Evolutionary conservation across 2,113 vertebrate species (phyloP).

Genomic region (Xiphophorus hellerii): DNA sequence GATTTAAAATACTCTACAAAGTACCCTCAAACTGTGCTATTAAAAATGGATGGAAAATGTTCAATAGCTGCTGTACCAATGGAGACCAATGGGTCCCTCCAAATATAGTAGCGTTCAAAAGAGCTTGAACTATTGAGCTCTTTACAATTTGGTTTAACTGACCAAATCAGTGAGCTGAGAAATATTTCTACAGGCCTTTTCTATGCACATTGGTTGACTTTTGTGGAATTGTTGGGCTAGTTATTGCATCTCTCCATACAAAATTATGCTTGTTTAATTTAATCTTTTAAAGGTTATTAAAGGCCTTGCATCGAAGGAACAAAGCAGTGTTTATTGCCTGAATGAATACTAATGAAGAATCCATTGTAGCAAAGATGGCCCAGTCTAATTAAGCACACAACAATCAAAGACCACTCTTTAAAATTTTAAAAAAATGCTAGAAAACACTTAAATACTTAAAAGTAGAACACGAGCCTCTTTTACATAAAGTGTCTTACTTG

Average conservation of each 20-base stretch:
- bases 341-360: not conserved
- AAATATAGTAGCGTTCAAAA: not conserved
- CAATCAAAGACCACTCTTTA: too few species aligned
- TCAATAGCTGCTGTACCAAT: not conserved
- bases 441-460: not conserved
- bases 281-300: not conserved
- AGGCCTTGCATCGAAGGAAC: too few species aligned
- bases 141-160: not conserved
- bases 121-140: not conserved
- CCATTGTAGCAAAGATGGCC: not conserved
- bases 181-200: not conserved
- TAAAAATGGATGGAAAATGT: not conserved
- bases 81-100: not conserved
- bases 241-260: not conserved
- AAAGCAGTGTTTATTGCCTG: too few species aligned
- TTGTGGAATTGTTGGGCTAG: not conserved
- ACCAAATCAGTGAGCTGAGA: not conserved
- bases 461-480: not conserved
- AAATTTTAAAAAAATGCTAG: too few species aligned
- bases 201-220: not conserved
- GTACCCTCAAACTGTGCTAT: not conserved
- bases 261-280: not conserved
- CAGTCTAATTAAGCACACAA: too few species aligned
- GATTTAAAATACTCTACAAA: not conserved
- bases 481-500: too few species aligned